Evolutionary conservation across 2,113 vertebrate genomes (phyloP), one percentile per base, ranked within the genome.

Genomic region (Strigops habroptila): DNA sequence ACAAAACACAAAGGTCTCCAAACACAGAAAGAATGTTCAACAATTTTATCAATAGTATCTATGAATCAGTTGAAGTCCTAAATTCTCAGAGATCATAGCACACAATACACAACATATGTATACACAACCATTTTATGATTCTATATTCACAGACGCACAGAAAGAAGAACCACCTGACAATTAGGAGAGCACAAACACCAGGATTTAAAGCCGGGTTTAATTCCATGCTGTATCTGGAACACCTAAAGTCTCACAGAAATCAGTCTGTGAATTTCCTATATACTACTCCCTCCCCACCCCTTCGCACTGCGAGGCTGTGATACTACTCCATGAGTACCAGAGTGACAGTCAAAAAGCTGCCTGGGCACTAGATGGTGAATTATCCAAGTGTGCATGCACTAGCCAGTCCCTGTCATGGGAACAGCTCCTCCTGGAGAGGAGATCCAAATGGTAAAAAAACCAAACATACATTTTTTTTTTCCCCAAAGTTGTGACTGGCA

Each of bases 321-420:
- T 55, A 41, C 59, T 22, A 1, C 55, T 57, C 78, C 0, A 0
- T 0, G 10, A 90, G 27, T 3, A 44, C 12, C 77, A 35, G 48
- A 52, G 33, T 18, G 18, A 41, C 39, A 44, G 16, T 3, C 1
- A 0, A 57, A 78, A 52, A 85, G 41, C 53, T 64, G n/a, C 16
- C 7, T 19, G n/a, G 30, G 22, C 7, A 17, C 43, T 55, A 30
- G 4, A n/a, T 0, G 0, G 18, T 27, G 24, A 62, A n/a, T 73
- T 73, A 17, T 7, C 24, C 19, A 62, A 71, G 43, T 0, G 7
- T 3, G 15, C 10, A 24, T 2, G 30, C 5, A 21, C 52, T 35
- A 69, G 43, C 23, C 17, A 1, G 16, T 19, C 30, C 64, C 33
- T 14, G 4, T 19, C 65, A 55, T 1, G 0, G 53, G 37, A 39